These are phyloP conservation scores for Callimorpha dominula DNA, from an alignment of 2,888 invertebrate genomes.

Conservation along the genomic window DNA sequence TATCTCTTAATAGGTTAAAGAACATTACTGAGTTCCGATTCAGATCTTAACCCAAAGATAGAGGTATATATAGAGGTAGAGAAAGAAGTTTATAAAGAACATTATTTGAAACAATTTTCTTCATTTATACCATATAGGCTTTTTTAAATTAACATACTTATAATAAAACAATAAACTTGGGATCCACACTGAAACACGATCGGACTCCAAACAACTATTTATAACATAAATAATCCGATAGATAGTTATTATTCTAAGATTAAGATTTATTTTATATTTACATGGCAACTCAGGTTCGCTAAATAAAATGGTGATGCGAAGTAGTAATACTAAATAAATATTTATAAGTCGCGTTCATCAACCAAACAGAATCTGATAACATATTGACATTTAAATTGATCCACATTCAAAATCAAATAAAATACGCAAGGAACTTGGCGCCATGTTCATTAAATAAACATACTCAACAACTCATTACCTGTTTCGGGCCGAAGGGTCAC, in stretches of 20 bases:
- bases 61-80: no score
- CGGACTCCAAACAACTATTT: no score
- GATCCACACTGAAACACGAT: no score
- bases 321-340: neutral
- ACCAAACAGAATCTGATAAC: neutral
- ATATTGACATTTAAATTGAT: slow-evolving; percentile 2
- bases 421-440: neutral
- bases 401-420: neutral
- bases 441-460: neutral
- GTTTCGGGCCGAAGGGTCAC: neutral
- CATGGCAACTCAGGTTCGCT: neutral
- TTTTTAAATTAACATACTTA: neutral
- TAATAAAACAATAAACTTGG: no score
- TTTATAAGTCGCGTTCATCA: neutral
- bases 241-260: no score
- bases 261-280: no score
- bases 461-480: neutral
- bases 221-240: no score
- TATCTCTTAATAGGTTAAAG: neutral
- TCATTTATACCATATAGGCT: neutral
- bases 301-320: neutral
- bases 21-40: neutral
- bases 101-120: neutral
- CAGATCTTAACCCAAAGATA: neutral
- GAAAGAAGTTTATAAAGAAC: neutral